Evolutionary conservation across 2,888 invertebrate species (phyloP), one percentile per base, ranked within the genome.

Genomic region (Metalampra italica): DNA sequence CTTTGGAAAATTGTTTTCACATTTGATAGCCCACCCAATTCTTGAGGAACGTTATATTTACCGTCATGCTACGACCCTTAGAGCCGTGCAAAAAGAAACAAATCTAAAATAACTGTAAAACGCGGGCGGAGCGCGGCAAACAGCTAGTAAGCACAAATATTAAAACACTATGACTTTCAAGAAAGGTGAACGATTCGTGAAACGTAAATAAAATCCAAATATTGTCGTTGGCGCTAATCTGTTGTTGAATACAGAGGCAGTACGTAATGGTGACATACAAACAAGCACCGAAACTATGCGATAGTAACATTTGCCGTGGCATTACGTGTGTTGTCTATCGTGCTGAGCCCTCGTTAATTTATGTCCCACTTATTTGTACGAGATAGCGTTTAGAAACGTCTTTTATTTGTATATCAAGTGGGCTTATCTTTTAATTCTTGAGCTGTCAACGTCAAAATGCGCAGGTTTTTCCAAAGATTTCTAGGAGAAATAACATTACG

Each of bases 361-460:
- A 87, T 82, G 79, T 66, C 62, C 62, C 73, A 72, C 66, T 71
- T 87, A 86, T 87, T 87, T 88, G 75, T 68, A 59, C 62, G 62
- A 86, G 88, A 87, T 88, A 88, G 68, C 70, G 77, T 77, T 22
- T 72, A 80, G 75, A 68, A 76, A 77, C 75, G 68, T 75, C 75
- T 79, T 61, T 62, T 86, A 86, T 88, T 88, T 88, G 81, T 78
- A 71, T 75, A 82, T 79, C 77, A 81, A 62, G 62, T 53, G 60
- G 59, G 88, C 78, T 89, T 89, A 89, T 89, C 89, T 88, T 82
- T 87, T 89, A 88, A 89, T 86, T 86, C 88, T 85, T 75, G 71
- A 78, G 75, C 78, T 88, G 88, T 87, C 87, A 87, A 64, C 71
- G 66, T 46, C 59, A 62, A 66, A 66, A 64, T 48, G 60, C 53